Conservation (phyloP, 2,113 vertebrate genomes). For the Numida meleagris region DNA sequence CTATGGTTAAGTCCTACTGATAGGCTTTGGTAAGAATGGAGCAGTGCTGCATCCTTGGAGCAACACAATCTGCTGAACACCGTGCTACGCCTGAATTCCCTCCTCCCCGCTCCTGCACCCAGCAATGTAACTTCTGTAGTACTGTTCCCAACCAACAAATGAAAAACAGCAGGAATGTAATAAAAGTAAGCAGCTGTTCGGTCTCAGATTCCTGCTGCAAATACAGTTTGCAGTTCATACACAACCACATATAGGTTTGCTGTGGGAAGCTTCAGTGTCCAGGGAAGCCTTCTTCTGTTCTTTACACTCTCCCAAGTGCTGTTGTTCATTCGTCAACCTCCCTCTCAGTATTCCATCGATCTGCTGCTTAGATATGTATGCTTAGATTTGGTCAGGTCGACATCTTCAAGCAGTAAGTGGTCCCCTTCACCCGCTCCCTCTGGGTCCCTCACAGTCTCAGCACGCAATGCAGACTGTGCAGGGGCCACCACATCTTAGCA, state of each 20-base stretch:
- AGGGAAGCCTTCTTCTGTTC: not conserved
- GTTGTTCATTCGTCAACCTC: not conserved
- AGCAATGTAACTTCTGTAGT: not conserved
- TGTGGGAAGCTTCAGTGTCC: not conserved
- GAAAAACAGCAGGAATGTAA: not conserved
- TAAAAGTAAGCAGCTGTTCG: not conserved
- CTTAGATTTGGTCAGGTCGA: not conserved
- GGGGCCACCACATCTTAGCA: conserved; percentile 11
- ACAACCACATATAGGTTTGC: not conserved
- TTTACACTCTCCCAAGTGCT: not conserved
- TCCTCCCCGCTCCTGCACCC: not conserved
- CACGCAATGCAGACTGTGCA: not conserved
- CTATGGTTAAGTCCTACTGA: not conserved
- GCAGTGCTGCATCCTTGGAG: not conserved
- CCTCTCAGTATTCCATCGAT: not conserved
- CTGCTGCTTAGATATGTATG: not conserved
- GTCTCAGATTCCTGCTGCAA: not conserved
- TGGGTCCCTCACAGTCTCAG: not conserved
- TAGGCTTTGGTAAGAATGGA: not conserved
- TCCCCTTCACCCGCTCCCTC: not conserved
- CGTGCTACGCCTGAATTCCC: not conserved
- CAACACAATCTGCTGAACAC: not conserved
- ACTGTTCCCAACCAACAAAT: not conserved
- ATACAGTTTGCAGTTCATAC: not conserved
- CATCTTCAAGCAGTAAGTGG: not conserved